These are phyloP conservation scores for Platycheirus rosarum DNA, from an alignment of 2,888 invertebrate species.

Conservation along the genomic window DNA sequence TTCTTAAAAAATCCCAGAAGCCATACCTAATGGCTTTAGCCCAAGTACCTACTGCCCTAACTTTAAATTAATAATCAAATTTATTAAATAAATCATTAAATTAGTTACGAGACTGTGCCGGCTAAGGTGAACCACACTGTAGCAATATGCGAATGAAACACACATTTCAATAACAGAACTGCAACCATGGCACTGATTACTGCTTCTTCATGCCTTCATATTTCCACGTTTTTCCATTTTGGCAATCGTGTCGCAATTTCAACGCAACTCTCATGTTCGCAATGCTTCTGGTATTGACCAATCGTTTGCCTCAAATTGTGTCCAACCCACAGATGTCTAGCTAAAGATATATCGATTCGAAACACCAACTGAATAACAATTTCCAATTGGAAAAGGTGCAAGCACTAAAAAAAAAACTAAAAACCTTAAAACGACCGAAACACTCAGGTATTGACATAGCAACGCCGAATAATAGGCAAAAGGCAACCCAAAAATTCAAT, in stretches of 20 bases:
- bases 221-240: constrained; percentile 31
- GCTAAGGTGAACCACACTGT: background rate
- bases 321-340: constrained; percentile 4
- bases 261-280: constrained; percentile 17
- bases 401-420: constrained; percentile 8
- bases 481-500: constrained; percentile 37
- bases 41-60: too few species aligned
- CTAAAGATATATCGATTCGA: constrained; percentile 35
- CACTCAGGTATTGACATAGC: constrained; percentile 17
- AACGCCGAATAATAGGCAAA: constrained; percentile 4
- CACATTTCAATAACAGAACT: background rate
- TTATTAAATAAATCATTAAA: too few species aligned
- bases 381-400: constrained; percentile 19
- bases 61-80: too few species aligned
- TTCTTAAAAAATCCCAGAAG: too few species aligned
- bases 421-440: background rate
- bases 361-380: constrained; percentile 36
- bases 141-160: background rate
- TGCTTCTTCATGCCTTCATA: background rate
- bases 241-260: constrained; percentile 40
- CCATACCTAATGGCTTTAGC: too few species aligned
- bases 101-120: background rate
- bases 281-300: constrained; percentile 21
- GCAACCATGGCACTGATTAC: background rate
- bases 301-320: constrained; percentile 16